Percentiles rank a stretch among this genome's conserved stretches.
phyloP scores from a whole-genome alignment of 2,113 vertebrate genomes.

The Bubo scandiacus region DNA sequence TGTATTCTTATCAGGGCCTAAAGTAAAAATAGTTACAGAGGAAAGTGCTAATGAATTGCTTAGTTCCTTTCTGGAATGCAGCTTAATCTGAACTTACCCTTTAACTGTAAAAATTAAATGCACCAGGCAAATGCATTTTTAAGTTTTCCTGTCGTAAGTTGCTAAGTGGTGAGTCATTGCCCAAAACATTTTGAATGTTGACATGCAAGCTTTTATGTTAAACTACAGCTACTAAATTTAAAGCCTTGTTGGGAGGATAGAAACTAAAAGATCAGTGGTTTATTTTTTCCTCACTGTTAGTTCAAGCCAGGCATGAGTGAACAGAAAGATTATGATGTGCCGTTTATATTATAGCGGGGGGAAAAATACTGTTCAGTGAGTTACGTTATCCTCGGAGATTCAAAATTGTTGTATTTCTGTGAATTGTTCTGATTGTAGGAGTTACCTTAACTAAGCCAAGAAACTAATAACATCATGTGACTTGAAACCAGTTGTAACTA shows the following conservation, averaged over 20 bases:
- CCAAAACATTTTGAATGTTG: not conserved
- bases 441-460: not conserved
- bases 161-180: not conserved
- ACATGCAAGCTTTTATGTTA: not conserved
- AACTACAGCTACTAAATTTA: not conserved
- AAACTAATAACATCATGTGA: not conserved
- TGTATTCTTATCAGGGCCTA: not conserved
- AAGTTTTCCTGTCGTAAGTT: not conserved
- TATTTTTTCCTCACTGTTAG: not conserved
- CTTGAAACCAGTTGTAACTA: not conserved
- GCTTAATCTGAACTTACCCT: not conserved
- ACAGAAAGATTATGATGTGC: not conserved
- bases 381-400: not conserved
- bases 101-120: not conserved
- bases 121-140: not conserved
- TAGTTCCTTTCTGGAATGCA: not conserved
- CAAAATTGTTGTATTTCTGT: not conserved
- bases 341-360: not conserved
- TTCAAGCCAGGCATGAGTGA: not conserved
- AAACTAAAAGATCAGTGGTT: not conserved
- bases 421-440: not conserved
- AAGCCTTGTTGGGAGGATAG: not conserved
- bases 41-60: not conserved
- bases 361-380: not conserved
- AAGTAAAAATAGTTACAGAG: not conserved